phyloP scores from a whole-genome alignment of 2,113 vertebrate genomes.

The Thryonomys swinderianus region DNA sequence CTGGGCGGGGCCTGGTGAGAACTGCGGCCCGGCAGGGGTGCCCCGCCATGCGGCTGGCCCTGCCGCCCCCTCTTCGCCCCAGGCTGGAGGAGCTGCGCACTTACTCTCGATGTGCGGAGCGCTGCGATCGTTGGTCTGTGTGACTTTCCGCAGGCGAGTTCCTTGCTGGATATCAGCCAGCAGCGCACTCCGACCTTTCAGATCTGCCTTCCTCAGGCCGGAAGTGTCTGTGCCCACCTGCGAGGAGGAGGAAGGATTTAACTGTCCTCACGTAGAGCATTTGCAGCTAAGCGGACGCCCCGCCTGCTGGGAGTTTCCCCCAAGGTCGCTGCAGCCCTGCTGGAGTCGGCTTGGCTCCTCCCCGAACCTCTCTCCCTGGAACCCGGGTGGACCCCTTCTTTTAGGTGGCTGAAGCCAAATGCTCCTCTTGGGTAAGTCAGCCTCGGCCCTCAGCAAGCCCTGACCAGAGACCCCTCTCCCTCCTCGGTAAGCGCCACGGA shows the following conservation, averaged over 20 bases:
- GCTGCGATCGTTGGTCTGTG: conserved; percentile 94
- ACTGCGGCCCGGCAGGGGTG: not conserved
- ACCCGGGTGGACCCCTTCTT: not conserved
- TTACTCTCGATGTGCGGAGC: conserved; percentile 93
- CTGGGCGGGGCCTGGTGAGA: not conserved
- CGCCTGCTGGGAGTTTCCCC: not conserved
- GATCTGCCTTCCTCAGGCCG: conserved; percentile 82
- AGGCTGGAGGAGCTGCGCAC: conserved; percentile 54
- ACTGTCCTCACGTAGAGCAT: not conserved
- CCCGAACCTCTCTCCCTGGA: not conserved
- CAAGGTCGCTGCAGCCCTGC: not conserved
- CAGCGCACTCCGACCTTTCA: conserved; percentile 91
- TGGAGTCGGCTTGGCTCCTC: not conserved
- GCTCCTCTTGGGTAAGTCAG: not conserved
- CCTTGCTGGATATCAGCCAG: conserved; percentile 96
- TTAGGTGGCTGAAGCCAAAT: not conserved
- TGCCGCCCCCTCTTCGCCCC: too few relatives aligned
- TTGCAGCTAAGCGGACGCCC: not conserved
- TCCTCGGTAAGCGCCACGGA: not conserved
- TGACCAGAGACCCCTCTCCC: not conserved
- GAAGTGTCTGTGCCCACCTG: conserved; percentile 84
- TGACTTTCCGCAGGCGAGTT: conserved; percentile 91
- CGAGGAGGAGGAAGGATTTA: not conserved
- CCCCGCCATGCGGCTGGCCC: too few relatives aligned
- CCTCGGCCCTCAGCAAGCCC: not conserved